Percentiles rank a stretch among this genome's conserved stretches.
Evolutionary conservation across 2,888 invertebrate genomes (phyloP).

Genomic region (Heliothis peltigera): DNA sequence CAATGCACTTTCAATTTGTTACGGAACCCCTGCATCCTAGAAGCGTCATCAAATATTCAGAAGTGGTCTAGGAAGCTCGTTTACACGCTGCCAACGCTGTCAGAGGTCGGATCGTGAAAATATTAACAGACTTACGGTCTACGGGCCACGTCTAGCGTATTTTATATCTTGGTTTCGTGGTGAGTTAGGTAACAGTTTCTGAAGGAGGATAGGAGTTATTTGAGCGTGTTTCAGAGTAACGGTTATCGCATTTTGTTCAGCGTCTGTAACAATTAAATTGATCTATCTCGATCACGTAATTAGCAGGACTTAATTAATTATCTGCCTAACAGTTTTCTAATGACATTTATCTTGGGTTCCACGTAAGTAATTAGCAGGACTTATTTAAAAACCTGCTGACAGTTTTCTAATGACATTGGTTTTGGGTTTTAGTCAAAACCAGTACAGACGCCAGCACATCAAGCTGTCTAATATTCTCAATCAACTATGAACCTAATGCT

Average conservation of each 20-base stretch:
- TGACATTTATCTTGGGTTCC: too few species aligned
- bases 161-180: slow-evolving; percentile 15
- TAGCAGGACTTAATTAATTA: too few species aligned
- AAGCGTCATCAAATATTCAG: slow-evolving; percentile 41
- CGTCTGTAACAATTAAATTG: too few species aligned
- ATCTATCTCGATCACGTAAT: too few species aligned
- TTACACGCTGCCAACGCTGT: slow-evolving; percentile 17
- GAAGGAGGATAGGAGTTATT: not conserved
- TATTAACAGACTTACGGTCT: slow-evolving; percentile 34
- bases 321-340: too few species aligned
- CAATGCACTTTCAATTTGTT: slow-evolving; percentile 50
- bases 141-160: slow-evolving; percentile 6
- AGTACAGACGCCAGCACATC: too few species aligned
- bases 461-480: too few species aligned
- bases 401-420: too few species aligned
- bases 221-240: not conserved
- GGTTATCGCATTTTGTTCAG: not conserved
- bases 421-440: too few species aligned
- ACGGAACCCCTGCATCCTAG: slow-evolving; percentile 18
- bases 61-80: slow-evolving; percentile 16
- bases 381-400: too few species aligned
- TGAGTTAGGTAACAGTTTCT: slow-evolving; percentile 5
- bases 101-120: slow-evolving; percentile 29
- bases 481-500: too few species aligned
- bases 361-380: too few species aligned